These are phyloP conservation scores for Lucilia cuprina DNA, from an alignment of 1,140 invertebrate species.

Conservation along the genomic window DNA sequence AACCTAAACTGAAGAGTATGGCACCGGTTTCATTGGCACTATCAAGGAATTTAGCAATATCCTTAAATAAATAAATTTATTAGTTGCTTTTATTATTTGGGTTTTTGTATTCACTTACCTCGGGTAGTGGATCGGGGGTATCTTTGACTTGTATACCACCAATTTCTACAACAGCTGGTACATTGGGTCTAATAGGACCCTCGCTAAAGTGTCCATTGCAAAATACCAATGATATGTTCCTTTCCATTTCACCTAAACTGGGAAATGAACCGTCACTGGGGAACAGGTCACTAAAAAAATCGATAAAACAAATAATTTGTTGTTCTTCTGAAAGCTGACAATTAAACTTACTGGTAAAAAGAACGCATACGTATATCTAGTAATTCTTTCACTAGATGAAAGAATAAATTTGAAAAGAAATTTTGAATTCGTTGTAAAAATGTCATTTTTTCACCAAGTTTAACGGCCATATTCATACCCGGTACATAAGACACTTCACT, in stretches of 20 bases:
- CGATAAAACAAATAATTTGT: not conserved
- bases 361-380: not conserved
- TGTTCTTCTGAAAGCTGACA: not conserved
- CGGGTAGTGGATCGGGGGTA: constrained; percentile 55
- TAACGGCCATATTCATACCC: constrained; percentile 41
- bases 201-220: constrained; percentile 57
- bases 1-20: constrained; percentile 71
- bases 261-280: constrained; percentile 34
- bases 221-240: constrained; percentile 54
- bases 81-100: not conserved
- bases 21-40: constrained; percentile 64
- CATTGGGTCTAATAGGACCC: constrained; percentile 55
- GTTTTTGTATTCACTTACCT: constrained; percentile 44
- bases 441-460: constrained; percentile 45
- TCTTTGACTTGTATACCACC: constrained; percentile 63
- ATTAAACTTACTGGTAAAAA: not conserved
- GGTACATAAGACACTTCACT: constrained; percentile 48
- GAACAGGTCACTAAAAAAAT: constrained; percentile 44
- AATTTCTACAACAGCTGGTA: constrained; percentile 61
- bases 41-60: constrained; percentile 65
- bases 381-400: not conserved
- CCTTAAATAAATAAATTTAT: constrained; percentile 45
- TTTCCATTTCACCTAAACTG: constrained; percentile 40
- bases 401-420: not conserved
- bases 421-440: constrained; percentile 46